Base-by-base conservation (phyloP, 2,888 invertebrate genomes). In the Drosophila antonietae region DNA sequence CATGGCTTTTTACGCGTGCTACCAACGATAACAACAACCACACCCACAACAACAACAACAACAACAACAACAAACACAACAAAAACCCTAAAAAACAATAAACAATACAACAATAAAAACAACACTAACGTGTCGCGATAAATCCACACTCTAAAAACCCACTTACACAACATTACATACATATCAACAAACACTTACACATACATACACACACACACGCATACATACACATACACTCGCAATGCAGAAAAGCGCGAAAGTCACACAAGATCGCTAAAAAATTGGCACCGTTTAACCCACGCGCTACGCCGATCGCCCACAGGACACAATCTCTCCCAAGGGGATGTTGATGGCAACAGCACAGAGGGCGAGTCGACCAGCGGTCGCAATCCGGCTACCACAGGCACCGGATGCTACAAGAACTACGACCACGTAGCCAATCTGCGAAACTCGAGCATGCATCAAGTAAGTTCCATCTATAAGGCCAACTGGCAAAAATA, bases 281-380 rank as follows among this genome's bases (percentile, higher is more conserved):
- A 93, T 92, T 93, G 93, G 93, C 92, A 93, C 89, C 93, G 93
- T 91, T 91, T 93, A 92, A 93, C 92, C 88, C 91, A 93, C 91
- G 92, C 93, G 92, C 91, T 93, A 91, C 93, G 93, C 90, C 92
- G 92, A 89, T 93, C 91, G 91, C 92, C 92, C 92, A 92, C 95
- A 97, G 97, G 97, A 95, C 97, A 97, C 95, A 97, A 97, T 95
- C 94, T 97, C 95, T 97, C 97, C 93, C 97, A 97, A 94, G 96
- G 95, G 92, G 97, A 97, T 93, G 96, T 96, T 91, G 97, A 97
- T 93, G 96, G 96, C 90, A 97, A 96, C 94, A 97, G 97, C 93
- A 95, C 96, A 90, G 94, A 94, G 60, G 94, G 94, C 74, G 95
- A 95, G 82, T 92, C 92, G 65, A 91, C 88, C 86, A 93, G 93